Conservation (phyloP, 2,888 invertebrate genomes). For the Tetrapedia diversipes region DNA sequence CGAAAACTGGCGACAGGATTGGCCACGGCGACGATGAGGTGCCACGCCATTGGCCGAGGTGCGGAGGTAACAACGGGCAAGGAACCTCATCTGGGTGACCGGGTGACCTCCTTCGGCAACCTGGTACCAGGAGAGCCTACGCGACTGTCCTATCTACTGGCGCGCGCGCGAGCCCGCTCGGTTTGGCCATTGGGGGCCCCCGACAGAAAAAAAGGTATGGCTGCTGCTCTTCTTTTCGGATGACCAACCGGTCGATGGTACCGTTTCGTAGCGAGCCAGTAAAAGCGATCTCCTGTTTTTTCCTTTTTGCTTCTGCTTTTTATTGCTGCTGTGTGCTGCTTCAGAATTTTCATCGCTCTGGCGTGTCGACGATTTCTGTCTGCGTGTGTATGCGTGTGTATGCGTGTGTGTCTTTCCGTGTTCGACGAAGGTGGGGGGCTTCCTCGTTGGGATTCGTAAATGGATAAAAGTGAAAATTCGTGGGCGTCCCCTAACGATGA, state of each 20-base stretch:
- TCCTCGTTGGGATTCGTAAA: too few relatives aligned
- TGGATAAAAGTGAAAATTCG: constrained; percentile 49
- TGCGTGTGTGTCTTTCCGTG: too few relatives aligned
- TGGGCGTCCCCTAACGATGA: not conserved
- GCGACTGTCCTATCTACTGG: constrained; percentile 53
- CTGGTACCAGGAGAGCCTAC: constrained; percentile 71
- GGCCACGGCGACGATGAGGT: constrained; percentile 70
- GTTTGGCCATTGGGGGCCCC: constrained; percentile 20
- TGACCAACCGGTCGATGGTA: constrained; percentile 7
- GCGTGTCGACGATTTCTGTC: not conserved
- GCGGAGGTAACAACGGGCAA: constrained; percentile 74
- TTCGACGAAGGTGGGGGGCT: too few relatives aligned
- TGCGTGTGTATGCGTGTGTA: too few relatives aligned
- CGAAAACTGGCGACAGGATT: constrained; percentile 75
- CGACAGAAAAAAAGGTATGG: constrained; percentile 51
- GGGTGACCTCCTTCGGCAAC: constrained; percentile 79
- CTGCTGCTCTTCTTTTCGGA: constrained; percentile 43
- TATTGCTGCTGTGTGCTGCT: too few relatives aligned
- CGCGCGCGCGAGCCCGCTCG: too few relatives aligned
- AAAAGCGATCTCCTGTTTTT: constrained; percentile 30
- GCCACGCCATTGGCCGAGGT: constrained; percentile 67
- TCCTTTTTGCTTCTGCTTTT: not conserved
- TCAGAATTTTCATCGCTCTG: constrained; percentile 17
- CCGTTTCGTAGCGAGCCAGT: constrained; percentile 27
- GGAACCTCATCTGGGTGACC: constrained; percentile 82